Evolutionary conservation across 2,888 invertebrate species (phyloP), one percentile per base, ranked within the genome.

Genomic region (Cryptophagus acutangulus): DNA sequence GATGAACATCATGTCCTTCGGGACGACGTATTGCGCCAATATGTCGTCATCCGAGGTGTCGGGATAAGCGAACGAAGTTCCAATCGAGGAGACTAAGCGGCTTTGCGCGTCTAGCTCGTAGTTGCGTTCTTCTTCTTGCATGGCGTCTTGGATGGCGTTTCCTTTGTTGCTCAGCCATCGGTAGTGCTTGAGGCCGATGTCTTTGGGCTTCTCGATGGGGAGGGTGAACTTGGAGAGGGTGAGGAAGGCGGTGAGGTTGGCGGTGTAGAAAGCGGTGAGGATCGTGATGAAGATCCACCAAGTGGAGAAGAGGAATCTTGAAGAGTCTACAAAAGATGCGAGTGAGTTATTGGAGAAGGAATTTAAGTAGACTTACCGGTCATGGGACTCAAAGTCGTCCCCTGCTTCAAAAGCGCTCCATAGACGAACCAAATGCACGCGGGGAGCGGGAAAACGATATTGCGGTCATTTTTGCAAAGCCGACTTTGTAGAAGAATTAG

Each of bases 211-310:
- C 52, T 81, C 82, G 33, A 84, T 85, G 12, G 87, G 86, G 52
- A 91, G 71, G 0, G 88, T 88, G 55, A 90, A 89, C 63, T 84
- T 82, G 3, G 89, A 89, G 12, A 89, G 71, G 0, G 91, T 91
- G 36, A 92, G 74, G 62, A 90, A 91, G 9, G 91, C 91, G 0
- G 91, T 91, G 59, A 92, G 72, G 68, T 91, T 91, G 5, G 91
- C 91, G 2, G 91, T 92, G 68, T 92, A 92, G 68, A 90, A 91
- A 8, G 90, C 86, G 1, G 90, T 89, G 33, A 91, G 71, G 36
- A 91, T 79, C 24, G 87, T 86, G 52, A 90, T 87, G 64, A 89
- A 91, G 45, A 92, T 77, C 91, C 91, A 91, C 91, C 91, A 91
- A 0, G 88, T 88, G 6, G 89, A 87, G 66, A 91, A 90, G 5